These are phyloP conservation scores for Lichenostomus cassidix DNA, from an alignment of 2,113 vertebrate species.

Conservation along the genomic window DNA sequence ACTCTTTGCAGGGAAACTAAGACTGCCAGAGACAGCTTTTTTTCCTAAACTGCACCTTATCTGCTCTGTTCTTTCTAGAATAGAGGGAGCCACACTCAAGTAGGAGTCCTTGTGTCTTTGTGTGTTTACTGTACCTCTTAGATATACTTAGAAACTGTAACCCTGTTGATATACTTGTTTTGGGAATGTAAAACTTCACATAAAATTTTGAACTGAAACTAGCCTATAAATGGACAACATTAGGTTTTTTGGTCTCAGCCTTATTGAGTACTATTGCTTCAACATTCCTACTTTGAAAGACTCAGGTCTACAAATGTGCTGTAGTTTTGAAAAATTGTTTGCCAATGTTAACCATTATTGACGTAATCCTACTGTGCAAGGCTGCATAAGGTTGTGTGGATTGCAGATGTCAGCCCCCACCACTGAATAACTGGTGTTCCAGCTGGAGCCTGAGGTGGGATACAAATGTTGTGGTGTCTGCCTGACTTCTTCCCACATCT, in stretches of 20 bases:
- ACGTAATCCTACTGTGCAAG: neutral
- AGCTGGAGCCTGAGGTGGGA: neutral
- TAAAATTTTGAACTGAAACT: neutral
- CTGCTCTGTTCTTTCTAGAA: neutral
- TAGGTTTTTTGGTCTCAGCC: neutral
- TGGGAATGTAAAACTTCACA: neutral
- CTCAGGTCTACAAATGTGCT: neutral
- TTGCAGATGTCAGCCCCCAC: neutral
- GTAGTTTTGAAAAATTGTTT: neutral
- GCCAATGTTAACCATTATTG: neutral
- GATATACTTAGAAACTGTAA: accelerated
- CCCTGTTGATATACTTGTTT: neutral
- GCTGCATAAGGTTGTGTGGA: neutral
- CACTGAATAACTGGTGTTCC: neutral
- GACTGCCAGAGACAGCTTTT: neutral
- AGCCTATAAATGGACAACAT: neutral
- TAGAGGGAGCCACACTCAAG: neutral
- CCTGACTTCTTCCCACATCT: neutral
- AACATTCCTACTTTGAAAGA: neutral
- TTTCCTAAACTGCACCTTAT: neutral
- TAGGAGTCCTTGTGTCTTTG: neutral
- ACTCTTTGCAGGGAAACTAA: neutral
- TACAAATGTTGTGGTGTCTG: neutral
- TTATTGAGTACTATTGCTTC: neutral
- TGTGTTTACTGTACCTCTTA: neutral